Evolutionary conservation across 2,888 invertebrate species (phyloP), one percentile per base, ranked within the genome.

Genomic region (Plutella xylostella): DNA sequence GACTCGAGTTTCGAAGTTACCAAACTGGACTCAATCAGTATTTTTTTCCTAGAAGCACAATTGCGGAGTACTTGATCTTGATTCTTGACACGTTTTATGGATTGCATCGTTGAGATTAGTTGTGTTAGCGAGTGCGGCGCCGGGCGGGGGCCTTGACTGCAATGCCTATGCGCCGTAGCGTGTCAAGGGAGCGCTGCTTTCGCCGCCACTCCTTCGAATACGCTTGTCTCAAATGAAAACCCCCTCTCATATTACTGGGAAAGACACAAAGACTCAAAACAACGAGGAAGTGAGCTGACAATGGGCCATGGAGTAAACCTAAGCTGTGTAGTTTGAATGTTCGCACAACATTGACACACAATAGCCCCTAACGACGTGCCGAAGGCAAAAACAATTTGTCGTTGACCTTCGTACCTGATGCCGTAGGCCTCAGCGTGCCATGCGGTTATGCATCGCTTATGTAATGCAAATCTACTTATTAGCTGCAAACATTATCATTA

Each of bases 101-200:
- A 14, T n/a, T 19, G 17, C 19, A 37, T 37, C 19, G 17, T 15
- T 9, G 15, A 25, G 14, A 39, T 30, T 31, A 42, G 42, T 42
- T 18, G 30, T 18, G 4, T 14, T 18, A 21, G 35, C 34, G 45
- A 21, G 21, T 21, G 46, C 35, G 52, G 49, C 53, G 53, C 53
- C 52, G 61, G 64, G 56, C 54, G 67, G 49, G 67, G 66, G 72
- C 82, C 82, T 82, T 82, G 82, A 79, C 82, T 64, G 79, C 80
- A 82, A 82, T 82, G 80, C 75, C 75, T 80, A 76, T 65, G 74
- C 78, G 76, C 74, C 79, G 80, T 78, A 70, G 69, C 80, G 68
- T 82, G 82, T 82, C 82, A 82, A 82, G 82, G 82, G 82, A 79
- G 77, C 73, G 64, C 78, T 79, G 82, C 82, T 82, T 82, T 82